Percentiles rank a stretch among this genome's conserved stretches.
These are phyloP conservation scores for Arion vulgaris DNA, from an alignment of 1,140 invertebrate species.

Conservation along the genomic window DNA sequence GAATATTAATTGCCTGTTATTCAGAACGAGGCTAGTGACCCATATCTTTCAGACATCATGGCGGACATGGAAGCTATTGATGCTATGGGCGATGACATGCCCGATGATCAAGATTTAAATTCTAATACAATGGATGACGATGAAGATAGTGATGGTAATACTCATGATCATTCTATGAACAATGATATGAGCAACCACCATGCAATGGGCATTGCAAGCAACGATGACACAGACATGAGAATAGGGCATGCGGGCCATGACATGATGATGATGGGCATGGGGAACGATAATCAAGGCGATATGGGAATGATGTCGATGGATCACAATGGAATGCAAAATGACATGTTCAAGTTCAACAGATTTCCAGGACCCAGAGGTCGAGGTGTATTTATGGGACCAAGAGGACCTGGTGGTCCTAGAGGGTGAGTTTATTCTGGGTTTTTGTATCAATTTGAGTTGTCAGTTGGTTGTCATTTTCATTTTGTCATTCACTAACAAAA, in stretches of 20 bases:
- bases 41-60: not conserved
- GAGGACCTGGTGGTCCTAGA: conserved; percentile 40
- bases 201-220: conserved; percentile 16
- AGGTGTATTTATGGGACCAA: conserved; percentile 47
- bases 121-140: conserved; percentile 27
- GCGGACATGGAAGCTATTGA: conserved; percentile 42
- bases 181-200: conserved; percentile 32
- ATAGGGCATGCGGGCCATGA: not conserved
- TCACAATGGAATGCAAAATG: conserved; percentile 34
- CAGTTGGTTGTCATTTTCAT: too few relatives aligned
- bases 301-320: conserved; percentile 35
- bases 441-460: too few relatives aligned
- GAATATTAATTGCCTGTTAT: too few relatives aligned
- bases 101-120: conserved; percentile 11
- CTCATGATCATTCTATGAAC: conserved; percentile 14
- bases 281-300: conserved; percentile 25
- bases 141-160: conserved; percentile 16
- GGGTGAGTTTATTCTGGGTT: conserved; percentile 26
- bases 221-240: conserved; percentile 24
- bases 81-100: conserved; percentile 37
- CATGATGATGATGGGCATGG: conserved; percentile 20
- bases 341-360: conserved; percentile 40
- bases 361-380: conserved; percentile 44
- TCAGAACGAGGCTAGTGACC: too few relatives aligned
- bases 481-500: too few relatives aligned